A percentile compares a stretch with the other conserved stretches of the same genome.
phyloP scores from a whole-genome alignment of 2,113 vertebrate genomes.

The Corapipo altera region DNA sequence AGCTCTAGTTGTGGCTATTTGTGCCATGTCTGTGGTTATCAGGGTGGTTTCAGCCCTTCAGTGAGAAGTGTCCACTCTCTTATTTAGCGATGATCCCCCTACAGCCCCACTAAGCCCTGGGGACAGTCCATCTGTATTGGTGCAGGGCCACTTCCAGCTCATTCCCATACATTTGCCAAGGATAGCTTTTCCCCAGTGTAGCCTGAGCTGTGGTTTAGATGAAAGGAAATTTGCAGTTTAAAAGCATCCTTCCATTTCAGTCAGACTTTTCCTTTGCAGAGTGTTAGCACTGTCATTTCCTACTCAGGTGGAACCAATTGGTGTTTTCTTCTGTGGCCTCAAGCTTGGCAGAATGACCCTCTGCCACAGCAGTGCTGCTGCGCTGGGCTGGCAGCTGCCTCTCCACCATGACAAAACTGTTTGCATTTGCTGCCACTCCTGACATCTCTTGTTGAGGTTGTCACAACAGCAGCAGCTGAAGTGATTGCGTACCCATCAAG shows the following conservation, averaged over 20 bases:
- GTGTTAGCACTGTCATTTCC: neutral
- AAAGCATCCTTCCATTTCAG: conserved; percentile 10
- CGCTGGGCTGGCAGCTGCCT: neutral
- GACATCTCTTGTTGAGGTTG: neutral
- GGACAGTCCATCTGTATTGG: neutral
- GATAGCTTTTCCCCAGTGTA: neutral
- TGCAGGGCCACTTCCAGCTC: neutral
- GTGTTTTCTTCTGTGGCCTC: neutral
- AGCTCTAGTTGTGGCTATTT: neutral
- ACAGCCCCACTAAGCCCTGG: neutral
- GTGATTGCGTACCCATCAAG: neutral
- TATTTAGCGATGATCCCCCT: neutral
- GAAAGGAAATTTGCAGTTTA: conserved; percentile 8
- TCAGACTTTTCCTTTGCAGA: neutral
- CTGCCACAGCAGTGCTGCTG: neutral
- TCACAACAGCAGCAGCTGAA: conserved; percentile 13
- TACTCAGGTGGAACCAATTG: neutral
- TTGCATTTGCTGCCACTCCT: neutral
- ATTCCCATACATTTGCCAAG: neutral
- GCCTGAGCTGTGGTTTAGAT: neutral
- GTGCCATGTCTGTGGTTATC: neutral
- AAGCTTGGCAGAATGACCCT: neutral
- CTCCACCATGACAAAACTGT: neutral
- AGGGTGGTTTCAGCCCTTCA: neutral
- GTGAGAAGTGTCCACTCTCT: neutral